These are phyloP conservation scores for Polymixis flavicincta DNA, from an alignment of 2,888 invertebrate species.

Conservation along the genomic window DNA sequence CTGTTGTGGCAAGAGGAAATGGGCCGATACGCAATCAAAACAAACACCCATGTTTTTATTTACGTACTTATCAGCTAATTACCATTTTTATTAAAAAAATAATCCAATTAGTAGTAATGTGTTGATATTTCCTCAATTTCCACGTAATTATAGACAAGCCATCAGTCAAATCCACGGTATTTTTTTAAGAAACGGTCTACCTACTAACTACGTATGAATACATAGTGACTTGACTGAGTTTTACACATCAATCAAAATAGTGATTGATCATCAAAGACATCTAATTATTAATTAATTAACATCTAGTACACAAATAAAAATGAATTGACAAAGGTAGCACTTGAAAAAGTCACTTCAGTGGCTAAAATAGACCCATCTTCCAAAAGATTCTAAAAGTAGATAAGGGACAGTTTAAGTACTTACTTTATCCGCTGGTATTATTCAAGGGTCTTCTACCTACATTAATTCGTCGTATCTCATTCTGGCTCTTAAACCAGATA, in stretches of 20 bases:
- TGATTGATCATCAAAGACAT: not conserved
- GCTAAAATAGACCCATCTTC: not conserved
- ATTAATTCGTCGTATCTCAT: slow-evolving; percentile 3
- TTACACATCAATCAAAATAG: slow-evolving; percentile 12
- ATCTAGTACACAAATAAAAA: not conserved
- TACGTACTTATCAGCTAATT: slow-evolving; percentile 40
- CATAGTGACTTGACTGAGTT: not conserved
- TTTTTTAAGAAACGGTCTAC: not conserved
- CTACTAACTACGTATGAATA: not conserved
- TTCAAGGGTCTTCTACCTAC: not conserved
- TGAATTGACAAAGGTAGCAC: not conserved
- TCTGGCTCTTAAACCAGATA: slow-evolving; percentile 10
- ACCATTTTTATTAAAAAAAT: slow-evolving; percentile 17
- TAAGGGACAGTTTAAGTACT: not conserved
- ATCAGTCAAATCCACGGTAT: not conserved
- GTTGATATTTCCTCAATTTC: slow-evolving; percentile 44
- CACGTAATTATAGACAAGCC: slow-evolving; percentile 6
- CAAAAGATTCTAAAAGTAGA: not conserved
- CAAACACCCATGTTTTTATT: slow-evolving; percentile 42
- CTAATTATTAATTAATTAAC: not conserved
- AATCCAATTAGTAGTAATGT: slow-evolving; percentile 21
- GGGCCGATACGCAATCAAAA: slow-evolving; percentile 34
- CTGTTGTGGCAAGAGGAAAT: slow-evolving; percentile 12
- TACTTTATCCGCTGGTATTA: not conserved
- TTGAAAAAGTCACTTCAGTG: not conserved